These are phyloP conservation scores for Pelosia muscerda DNA, from an alignment of 2,888 invertebrate genomes.

Conservation along the genomic window DNA sequence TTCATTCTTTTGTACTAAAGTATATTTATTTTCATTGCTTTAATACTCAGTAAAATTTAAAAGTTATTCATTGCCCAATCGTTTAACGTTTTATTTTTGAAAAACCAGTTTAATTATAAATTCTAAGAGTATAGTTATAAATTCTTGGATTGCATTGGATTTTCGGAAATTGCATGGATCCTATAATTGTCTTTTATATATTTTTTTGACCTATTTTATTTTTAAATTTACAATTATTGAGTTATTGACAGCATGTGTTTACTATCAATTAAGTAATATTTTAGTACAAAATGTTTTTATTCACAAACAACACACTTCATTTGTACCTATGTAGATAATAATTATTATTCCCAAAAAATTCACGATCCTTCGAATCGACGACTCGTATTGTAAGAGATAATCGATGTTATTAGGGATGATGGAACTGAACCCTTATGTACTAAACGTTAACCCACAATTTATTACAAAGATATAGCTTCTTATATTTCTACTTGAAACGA, in stretches of 20 bases:
- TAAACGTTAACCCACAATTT: constrained; percentile 46
- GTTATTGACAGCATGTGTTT: too few relatives aligned
- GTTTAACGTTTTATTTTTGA: too few relatives aligned
- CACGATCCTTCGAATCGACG: constrained; percentile 7
- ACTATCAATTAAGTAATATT: too few relatives aligned
- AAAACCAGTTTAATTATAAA: too few relatives aligned
- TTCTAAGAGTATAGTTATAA: too few relatives aligned
- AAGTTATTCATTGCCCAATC: too few relatives aligned
- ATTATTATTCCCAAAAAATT: not conserved
- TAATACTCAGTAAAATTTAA: not conserved
- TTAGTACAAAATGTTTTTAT: too few relatives aligned
- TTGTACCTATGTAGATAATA: not conserved
- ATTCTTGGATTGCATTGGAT: too few relatives aligned
- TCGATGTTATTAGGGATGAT: constrained; percentile 49
- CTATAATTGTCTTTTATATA: too few relatives aligned
- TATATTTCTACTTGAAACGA: constrained; percentile 46
- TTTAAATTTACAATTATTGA: too few relatives aligned
- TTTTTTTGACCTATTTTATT: too few relatives aligned
- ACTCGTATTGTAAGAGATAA: constrained; percentile 35
- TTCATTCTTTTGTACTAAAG: constrained; percentile 12
- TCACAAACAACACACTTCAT: not conserved
- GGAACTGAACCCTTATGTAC: constrained; percentile 40
- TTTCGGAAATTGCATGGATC: too few relatives aligned
- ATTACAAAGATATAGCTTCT: constrained; percentile 41
- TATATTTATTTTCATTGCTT: not conserved